These are phyloP conservation scores for Thomomys bottae DNA, from an alignment of 2,113 vertebrate species.

Conservation along the genomic window DNA sequence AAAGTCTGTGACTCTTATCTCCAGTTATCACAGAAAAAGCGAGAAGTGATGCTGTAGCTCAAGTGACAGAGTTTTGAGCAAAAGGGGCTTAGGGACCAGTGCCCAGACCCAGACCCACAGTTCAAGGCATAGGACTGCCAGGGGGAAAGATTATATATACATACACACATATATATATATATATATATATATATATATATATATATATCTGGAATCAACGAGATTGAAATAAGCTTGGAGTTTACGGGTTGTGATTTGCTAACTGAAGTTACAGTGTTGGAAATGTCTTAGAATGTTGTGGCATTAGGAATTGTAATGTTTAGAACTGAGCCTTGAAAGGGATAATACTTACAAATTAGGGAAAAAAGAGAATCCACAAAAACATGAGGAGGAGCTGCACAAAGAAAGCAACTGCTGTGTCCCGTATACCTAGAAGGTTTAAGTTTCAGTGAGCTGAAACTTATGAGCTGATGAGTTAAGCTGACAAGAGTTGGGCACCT, in stretches of 20 bases:
- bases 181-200: too few relatives aligned
- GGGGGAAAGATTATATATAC: too few relatives aligned
- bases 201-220: slow-evolving; percentile 26
- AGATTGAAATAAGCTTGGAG: slow-evolving; percentile 12
- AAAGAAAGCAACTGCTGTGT: slow-evolving; percentile 13
- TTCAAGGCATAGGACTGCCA: too few relatives aligned
- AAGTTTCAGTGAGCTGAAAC: too few relatives aligned
- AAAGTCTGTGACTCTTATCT: too few relatives aligned
- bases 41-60: too few relatives aligned
- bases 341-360: not conserved
- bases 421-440: not conserved
- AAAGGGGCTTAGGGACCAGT: too few relatives aligned
- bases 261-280: not conserved
- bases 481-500: not conserved
- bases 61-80: too few relatives aligned
- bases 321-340: not conserved
- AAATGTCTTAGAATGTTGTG: not conserved
- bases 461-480: too few relatives aligned
- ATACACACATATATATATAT: too few relatives aligned
- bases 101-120: too few relatives aligned
- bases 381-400: not conserved
- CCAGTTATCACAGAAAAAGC: too few relatives aligned
- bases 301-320: not conserved
- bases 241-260: not conserved
- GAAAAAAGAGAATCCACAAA: not conserved